These are phyloP conservation scores for Delia radicum DNA, from an alignment of 1,140 invertebrate species.

Conservation along the genomic window DNA sequence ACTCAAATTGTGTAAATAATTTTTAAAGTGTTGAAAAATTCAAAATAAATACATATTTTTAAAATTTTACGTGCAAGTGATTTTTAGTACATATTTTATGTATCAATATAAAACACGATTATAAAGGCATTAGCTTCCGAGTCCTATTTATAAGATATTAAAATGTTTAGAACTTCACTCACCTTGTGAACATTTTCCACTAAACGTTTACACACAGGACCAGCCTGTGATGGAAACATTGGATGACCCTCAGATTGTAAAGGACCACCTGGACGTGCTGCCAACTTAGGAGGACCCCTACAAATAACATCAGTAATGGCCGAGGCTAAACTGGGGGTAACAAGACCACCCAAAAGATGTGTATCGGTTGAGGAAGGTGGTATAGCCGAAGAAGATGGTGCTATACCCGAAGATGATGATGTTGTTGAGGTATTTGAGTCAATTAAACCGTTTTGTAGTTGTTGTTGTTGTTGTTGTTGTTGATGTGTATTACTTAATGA, in stretches of 20 bases:
- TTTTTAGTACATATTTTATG: too few relatives aligned
- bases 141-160: too few relatives aligned
- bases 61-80: too few relatives aligned
- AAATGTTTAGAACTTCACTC: conserved; percentile 21
- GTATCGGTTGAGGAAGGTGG: not conserved
- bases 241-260: conserved; percentile 51
- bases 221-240: conserved; percentile 54
- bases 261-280: conserved; percentile 52
- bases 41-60: too few relatives aligned
- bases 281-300: conserved; percentile 54
- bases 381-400: not conserved
- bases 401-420: not conserved
- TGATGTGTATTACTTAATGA: not conserved
- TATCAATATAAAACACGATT: too few relatives aligned
- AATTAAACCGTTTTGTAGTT: conserved; percentile 1
- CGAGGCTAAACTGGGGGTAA: conserved; percentile 42
- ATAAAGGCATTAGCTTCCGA: too few relatives aligned
- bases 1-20: too few relatives aligned
- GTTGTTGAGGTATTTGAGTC: not conserved
- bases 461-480: conserved; percentile 11
- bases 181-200: conserved; percentile 59
- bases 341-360: conserved; percentile 31
- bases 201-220: conserved; percentile 52
- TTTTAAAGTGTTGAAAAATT: too few relatives aligned
- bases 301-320: conserved; percentile 51